A percentile compares a stretch with the other conserved stretches of the same genome.
Conservation (phyloP, 2,113 vertebrate species). For the Egretta garzetta region DNA sequence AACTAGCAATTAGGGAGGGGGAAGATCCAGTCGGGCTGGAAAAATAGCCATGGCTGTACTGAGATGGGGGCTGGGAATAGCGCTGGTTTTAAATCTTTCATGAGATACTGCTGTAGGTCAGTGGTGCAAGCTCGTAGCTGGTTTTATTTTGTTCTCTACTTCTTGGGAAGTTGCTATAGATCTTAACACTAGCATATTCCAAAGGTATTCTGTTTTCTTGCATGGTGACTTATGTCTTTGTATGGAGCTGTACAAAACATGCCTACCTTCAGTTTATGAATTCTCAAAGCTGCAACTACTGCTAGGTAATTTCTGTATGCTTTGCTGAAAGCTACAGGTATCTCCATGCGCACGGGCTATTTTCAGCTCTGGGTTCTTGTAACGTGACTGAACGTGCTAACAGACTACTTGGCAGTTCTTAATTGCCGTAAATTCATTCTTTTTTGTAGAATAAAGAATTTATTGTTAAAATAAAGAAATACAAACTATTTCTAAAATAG, state of each 20-base stretch:
- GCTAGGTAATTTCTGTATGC: background rate
- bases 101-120: background rate
- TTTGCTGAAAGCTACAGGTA: slow-evolving; percentile 14
- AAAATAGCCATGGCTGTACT: background rate
- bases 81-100: background rate
- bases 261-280: background rate
- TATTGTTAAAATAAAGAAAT: background rate
- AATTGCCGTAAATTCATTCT: accelerated
- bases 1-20: slow-evolving; percentile 22
- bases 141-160: background rate
- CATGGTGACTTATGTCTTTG: background rate
- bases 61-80: background rate
- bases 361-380: background rate
- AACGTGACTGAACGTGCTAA: background rate
- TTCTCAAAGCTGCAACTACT: background rate
- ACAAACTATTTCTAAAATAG: background rate
- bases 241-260: background rate
- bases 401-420: background rate
- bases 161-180: background rate
- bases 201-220: background rate
- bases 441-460: background rate
- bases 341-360: background rate
- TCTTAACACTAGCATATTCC: accelerated
- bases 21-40: slow-evolving; percentile 37
- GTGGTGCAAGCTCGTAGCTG: background rate